Conservation (phyloP, 1,140 invertebrate genomes). For the Pantala flavescens region DNA sequence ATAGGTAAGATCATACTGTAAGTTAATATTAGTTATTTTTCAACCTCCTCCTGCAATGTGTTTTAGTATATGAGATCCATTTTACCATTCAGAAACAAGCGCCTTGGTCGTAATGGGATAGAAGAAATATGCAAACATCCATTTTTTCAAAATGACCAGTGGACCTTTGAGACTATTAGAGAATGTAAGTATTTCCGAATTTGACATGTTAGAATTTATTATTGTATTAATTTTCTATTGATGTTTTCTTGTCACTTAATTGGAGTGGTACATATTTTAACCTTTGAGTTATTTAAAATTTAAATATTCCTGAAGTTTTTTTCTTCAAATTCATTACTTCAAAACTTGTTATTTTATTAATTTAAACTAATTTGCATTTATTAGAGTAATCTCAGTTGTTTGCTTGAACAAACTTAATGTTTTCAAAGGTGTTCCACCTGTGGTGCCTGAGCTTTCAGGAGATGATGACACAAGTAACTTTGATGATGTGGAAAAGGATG, state of each 20-base stretch:
- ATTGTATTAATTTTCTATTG: too few species aligned
- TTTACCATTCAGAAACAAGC: conserved; percentile 48
- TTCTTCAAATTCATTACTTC: too few species aligned
- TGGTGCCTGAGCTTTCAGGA: conserved; percentile 86
- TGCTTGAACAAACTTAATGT: background rate
- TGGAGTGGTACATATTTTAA: too few species aligned
- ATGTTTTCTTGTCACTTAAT: too few species aligned
- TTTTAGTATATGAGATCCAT: conserved; percentile 14
- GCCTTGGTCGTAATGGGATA: conserved; percentile 87
- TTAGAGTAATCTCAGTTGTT: too few species aligned
- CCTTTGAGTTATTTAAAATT: background rate
- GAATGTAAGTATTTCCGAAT: conserved; percentile 46
- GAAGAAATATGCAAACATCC: conserved; percentile 90
- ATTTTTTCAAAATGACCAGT: conserved; percentile 95
- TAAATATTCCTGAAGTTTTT: too few species aligned
- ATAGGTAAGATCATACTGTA: conserved; percentile 43
- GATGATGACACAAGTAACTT: conserved; percentile 99
- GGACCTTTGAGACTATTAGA: conserved; percentile 93
- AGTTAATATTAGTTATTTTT: conserved; percentile 2
- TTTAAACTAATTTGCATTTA: too few species aligned
- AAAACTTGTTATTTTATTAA: too few species aligned
- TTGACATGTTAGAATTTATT: too few species aligned
- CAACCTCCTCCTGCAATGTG: conserved; percentile 16
- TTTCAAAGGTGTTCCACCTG: conserved; percentile 70
- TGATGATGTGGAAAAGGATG: conserved; percentile 92